Conservation (phyloP, 2,797 vertebrate species). For the Artibeus lituratus region DNA sequence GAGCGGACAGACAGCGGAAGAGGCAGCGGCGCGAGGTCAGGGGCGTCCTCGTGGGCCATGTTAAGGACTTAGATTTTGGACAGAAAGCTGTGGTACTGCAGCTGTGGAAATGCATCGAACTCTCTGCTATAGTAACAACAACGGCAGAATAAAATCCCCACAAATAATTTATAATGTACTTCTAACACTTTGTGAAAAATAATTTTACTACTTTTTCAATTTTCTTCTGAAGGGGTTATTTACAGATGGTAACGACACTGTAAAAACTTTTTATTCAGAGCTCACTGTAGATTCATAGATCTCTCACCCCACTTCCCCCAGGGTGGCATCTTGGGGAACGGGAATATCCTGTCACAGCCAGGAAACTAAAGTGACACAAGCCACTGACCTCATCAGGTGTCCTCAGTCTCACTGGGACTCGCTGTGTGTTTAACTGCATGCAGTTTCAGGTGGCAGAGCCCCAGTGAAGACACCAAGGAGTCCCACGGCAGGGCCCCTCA, state of each 20-base stretch:
- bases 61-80: neutral
- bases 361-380: neutral
- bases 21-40: neutral
- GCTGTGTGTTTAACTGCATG: neutral
- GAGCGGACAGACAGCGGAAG: neutral
- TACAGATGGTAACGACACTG: too few relatives aligned
- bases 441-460: neutral
- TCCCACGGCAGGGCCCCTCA: neutral
- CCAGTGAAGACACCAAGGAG: neutral
- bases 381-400: neutral
- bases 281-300: neutral
- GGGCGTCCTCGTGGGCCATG: neutral
- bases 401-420: neutral
- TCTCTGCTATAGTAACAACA: neutral
- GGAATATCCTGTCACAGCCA: too few relatives aligned
- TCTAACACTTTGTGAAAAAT: neutral
- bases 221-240: neutral
- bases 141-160: neutral
- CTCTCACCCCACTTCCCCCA: neutral
- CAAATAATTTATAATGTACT: neutral
- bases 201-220: neutral
- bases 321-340: neutral
- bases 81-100: neutral
- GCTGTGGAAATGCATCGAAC: neutral
- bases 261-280: neutral